Percentiles rank a stretch among this genome's conserved stretches.
These are phyloP conservation scores for Acromyrmex heyeri DNA, from an alignment of 1,140 invertebrate genomes.

Conservation along the genomic window DNA sequence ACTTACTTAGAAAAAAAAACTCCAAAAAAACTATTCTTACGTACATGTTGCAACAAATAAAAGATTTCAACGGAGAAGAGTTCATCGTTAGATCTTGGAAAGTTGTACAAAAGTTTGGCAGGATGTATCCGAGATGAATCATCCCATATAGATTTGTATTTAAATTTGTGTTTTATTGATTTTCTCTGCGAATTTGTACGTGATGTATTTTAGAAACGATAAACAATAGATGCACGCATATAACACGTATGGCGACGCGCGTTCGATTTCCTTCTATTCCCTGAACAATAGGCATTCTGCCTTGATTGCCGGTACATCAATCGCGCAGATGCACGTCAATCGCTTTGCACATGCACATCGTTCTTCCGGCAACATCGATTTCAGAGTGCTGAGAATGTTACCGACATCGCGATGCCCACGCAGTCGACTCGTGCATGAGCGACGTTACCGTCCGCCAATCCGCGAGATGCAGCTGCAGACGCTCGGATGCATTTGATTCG, in stretches of 20 bases:
- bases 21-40: not conserved
- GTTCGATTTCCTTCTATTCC: not conserved
- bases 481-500: constrained; percentile 45
- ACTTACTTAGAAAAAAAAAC: no score
- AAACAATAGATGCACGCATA: not conserved
- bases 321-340: constrained; percentile 46
- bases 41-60: not conserved
- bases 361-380: constrained; percentile 62
- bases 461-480: constrained; percentile 23
- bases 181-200: not conserved
- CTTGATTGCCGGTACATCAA: constrained; percentile 54
- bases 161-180: not conserved
- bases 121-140: not conserved
- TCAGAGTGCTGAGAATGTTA: constrained; percentile 55
- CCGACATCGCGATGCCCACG: constrained; percentile 63
- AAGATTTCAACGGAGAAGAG: not conserved
- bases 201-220: not conserved
- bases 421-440: constrained; percentile 51
- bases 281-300: not conserved
- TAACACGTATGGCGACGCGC: not conserved
- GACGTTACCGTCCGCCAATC: constrained; percentile 73
- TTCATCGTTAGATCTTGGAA: not conserved
- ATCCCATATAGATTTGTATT: not conserved
- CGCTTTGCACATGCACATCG: constrained; percentile 25
- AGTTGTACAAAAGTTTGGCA: not conserved